Percentiles rank a stretch among this genome's conserved stretches.
Evolutionary conservation across 2,888 invertebrate species (phyloP).

Genomic region (Athalia cordata): DNA sequence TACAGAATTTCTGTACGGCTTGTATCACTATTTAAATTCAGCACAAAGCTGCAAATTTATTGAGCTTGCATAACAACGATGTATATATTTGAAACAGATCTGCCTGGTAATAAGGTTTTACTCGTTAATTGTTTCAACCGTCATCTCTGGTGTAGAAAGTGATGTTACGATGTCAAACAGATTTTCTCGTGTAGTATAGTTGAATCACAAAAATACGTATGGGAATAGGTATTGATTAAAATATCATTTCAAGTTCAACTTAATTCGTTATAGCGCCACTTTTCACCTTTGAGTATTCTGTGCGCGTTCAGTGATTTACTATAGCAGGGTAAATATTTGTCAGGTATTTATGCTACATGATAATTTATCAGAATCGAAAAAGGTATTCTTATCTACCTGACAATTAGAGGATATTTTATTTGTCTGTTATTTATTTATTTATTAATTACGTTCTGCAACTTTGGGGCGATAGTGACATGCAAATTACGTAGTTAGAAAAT

Average conservation of each 20-base stretch:
- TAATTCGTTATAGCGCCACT: not conserved
- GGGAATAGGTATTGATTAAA: not conserved
- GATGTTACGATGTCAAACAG: not conserved
- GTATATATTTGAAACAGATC: not conserved
- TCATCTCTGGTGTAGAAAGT: not conserved
- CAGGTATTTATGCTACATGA: not conserved
- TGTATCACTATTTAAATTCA: not conserved
- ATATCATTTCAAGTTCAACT: no score
- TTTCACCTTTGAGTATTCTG: constrained; percentile 1
- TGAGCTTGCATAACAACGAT: not conserved
- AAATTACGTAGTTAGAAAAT: not conserved
- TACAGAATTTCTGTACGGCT: not conserved
- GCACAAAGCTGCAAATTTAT: not conserved
- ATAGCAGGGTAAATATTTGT: not conserved
- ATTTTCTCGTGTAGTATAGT: constrained; percentile 5
- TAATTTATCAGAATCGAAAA: not conserved
- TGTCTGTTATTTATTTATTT: constrained; percentile 27
- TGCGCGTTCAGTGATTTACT: not conserved
- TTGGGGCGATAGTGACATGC: not conserved
- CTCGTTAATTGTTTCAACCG: constrained; percentile 4
- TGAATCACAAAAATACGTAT: not conserved
- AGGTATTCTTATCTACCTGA: constrained; percentile 1
- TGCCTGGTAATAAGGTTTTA: not conserved
- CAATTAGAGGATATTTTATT: not conserved
- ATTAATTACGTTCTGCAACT: not conserved